Evolutionary conservation across 2,797 vertebrate genomes (phyloP).

Genomic region (Trachurus trachurus): DNA sequence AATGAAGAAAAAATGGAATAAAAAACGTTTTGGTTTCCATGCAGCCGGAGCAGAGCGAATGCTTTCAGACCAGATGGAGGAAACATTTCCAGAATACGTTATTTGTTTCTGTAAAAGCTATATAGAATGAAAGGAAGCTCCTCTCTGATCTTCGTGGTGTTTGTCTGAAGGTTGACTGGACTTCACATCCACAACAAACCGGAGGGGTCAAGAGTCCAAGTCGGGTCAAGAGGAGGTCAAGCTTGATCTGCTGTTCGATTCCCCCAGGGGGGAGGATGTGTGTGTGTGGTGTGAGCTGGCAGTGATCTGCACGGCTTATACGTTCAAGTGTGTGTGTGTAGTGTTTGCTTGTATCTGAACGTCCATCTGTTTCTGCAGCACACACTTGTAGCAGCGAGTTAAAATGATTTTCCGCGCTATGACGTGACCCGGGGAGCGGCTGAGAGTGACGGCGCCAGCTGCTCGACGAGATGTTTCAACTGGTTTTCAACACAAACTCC

Average conservation of each 20-base stretch:
- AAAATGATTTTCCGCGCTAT: slow-evolving; percentile 32
- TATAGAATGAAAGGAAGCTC: neutral
- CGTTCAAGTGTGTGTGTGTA: neutral
- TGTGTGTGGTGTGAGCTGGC: slow-evolving; percentile 21
- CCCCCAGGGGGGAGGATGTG: slow-evolving; percentile 10
- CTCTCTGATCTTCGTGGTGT: neutral
- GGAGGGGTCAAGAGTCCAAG: neutral
- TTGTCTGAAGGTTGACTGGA: neutral
- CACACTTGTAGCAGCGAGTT: slow-evolving; percentile 2
- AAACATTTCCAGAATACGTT: slow-evolving; percentile 2
- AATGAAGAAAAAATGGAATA: neutral
- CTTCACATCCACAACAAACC: neutral
- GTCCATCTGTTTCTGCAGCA: slow-evolving; percentile 41
- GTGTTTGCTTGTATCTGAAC: neutral
- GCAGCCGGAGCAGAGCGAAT: slow-evolving; percentile 22
- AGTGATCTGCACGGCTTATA: slow-evolving; percentile 28
- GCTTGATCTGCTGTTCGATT: slow-evolving; percentile 9
- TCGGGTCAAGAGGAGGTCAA: slow-evolving; percentile 21
- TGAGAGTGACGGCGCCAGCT: slow-evolving; percentile 50
- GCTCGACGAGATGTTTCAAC: slow-evolving; percentile 12
- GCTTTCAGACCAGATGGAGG: slow-evolving; percentile 42
- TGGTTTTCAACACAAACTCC: neutral
- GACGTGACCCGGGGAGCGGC: slow-evolving; percentile 26
- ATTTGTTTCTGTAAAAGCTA: slow-evolving; percentile 6
- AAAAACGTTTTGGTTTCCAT: neutral